Conservation (phyloP, 2,888 invertebrate genomes). For the Melanostoma mellinum region DNA sequence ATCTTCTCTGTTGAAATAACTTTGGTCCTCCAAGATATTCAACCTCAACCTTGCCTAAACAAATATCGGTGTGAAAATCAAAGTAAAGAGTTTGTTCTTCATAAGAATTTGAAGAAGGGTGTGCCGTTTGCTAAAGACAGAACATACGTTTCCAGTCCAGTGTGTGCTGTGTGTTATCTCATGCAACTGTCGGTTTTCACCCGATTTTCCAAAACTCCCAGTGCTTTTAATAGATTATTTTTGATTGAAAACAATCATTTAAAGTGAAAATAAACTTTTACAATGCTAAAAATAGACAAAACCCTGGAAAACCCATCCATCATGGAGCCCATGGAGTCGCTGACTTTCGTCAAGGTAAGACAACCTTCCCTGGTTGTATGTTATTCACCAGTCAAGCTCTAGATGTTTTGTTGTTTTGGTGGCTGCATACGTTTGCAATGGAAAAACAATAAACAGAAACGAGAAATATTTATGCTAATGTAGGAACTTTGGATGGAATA, state of each 20-base stretch:
- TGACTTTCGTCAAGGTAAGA: conserved; percentile 78
- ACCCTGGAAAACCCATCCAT: conserved; percentile 75
- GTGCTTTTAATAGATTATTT: background rate
- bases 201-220: conserved; percentile 20
- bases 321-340: conserved; percentile 78
- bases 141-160: conserved; percentile 3
- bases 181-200: conserved; percentile 41
- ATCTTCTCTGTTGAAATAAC: too few species aligned
- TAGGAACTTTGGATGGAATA: too few species aligned
- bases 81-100: background rate
- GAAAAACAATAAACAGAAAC: too few species aligned
- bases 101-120: conserved; percentile 11
- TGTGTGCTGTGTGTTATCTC: conserved; percentile 3
- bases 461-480: too few species aligned
- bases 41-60: too few species aligned
- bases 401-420: too few species aligned
- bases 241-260: background rate
- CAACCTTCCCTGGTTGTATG: conserved; percentile 39
- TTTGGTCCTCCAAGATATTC: too few species aligned
- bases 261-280: background rate
- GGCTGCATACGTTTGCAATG: too few species aligned
- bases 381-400: conserved; percentile 20
- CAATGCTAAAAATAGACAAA: conserved; percentile 62
- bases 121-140: conserved; percentile 50
- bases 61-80: too few species aligned